Base-by-base conservation (phyloP, 2,888 invertebrate genomes). In the Petrophora chlorosata region DNA sequence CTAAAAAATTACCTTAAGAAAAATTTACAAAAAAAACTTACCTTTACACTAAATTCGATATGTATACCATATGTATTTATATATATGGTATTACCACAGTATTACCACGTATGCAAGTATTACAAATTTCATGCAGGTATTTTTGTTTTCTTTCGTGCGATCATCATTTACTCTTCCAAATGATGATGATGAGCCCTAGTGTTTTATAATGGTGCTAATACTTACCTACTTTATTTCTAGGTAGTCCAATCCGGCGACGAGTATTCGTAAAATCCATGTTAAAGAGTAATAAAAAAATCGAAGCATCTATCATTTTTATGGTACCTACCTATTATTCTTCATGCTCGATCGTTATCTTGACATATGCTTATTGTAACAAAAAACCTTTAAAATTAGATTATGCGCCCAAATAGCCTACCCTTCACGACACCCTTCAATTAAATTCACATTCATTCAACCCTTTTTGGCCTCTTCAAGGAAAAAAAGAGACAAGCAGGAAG, bases 401-500 rank as follows among this genome's bases (percentile, higher is more conserved):
- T 66, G 69, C 63, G 65, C 76, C 74, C 75, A 70, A 72, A 68
- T 69, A 70, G 70, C 43, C 16, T 35, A 76, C 79, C 82, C 81
- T 79, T 73, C 64, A 65, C 64, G 74, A 65, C 67, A 73, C 82
- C 84, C 86, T 82, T 75, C 80, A 85, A 85, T 86, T 86, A 86
- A 85, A 83, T 81, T 79, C 76, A 76, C 79, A 86, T 88, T 85
- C 79, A 85, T 80, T 65, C 70, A 72, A 76, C 78, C 79, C 80
- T 75, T 70, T 57, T 60, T 55, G 7, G 5, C 8, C n/a, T n/a
- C n/a, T n/a, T n/a, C n/a, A 55, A 35, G 30, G 36, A 40, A 63
- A 63, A 79, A 79, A 77, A 76, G 73, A 76, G 75, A 78, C 69
- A 77, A 70, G 67, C 75, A 79, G 82, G 84, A 85, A 85, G 77